Base-by-base conservation (phyloP, 2,888 invertebrate genomes). In the Allophyes oxyacanthae region DNA sequence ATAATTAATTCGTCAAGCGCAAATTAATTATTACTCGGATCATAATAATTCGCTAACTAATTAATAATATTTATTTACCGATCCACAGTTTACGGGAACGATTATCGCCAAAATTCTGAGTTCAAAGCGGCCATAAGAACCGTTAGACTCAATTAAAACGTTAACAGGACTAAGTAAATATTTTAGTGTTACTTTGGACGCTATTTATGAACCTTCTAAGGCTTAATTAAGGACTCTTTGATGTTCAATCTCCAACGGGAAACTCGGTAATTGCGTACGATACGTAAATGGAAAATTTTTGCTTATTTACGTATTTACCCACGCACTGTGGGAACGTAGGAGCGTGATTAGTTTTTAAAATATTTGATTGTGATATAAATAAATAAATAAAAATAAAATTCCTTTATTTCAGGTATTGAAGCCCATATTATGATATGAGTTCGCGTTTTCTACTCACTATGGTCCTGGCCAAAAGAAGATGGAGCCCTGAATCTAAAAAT, bases 201-300 rank as follows among this genome's bases (percentile, higher is more conserved):
- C 87, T 89, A 91, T 91, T 91, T 91, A 92, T 88, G 88, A 84
- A 79, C 85, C 84, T 88, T 85, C 85, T 84, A 86, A 87, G 85
- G 86, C 86, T 91, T 92, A 92, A 92, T 93, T 93, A 92, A 89
- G 81, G 78, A 79, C 74, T 79, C 89, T 93, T 93, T 93, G 92
- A 93, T 91, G 92, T 93, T 90, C 90, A 91, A 92, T 92, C 90
- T 90, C 89, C 87, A 87, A 88, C 88, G 77, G 81, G 84, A 90
- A 87, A 86, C 87, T 86, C 81, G 75, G 87, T 91, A 89, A 92
- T 91, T 91, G 84, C 87, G 82, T 77, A 79, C 80, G 74, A 83
- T 81, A 78, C 79, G 83, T 81, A 80, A 81, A 78, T 66, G 71
- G 70, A 57, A 48, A 65, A 62, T 73, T 74, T 76, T 78, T 77